Evolutionary conservation across 2,888 invertebrate genomes (phyloP), one percentile per base, ranked within the genome.

Genomic region (Melikaiella ostensackeni): DNA sequence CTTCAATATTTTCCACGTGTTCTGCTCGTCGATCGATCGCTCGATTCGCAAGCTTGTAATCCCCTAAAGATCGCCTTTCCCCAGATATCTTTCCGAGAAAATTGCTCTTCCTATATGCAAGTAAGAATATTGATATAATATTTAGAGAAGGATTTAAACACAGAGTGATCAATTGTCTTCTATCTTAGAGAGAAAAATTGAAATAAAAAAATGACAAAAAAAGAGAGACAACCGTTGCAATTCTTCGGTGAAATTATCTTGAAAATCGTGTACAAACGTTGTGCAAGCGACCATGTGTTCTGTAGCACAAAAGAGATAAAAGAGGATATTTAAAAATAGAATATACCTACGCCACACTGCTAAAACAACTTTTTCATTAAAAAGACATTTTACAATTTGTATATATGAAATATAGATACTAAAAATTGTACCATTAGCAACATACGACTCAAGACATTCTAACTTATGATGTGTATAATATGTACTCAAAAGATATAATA

Each of bases 361-460:
- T 82, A 80, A 77, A 80, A 77, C 74, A 79, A 81, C 80, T 83
- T 83, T 83, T 83, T 80, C 79, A 89, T 89, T 88, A 87, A 88
- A 84, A 84, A 87, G 79, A 85, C 84, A 89, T 90, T 90, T 90
- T 90, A 89, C 89, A 89, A 90, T 90, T 90, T 90, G 89, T 90
- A 90, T 85, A 90, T 90, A 89, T 87, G 85, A 88, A 89, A 78
- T 87, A 88, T 88, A 87, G 84, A 84, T 86, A 83, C 80, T 76
- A 77, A 80, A 79, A 75, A 81, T 80, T 80, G 81, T 80, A 82
- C 66, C 75, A 80, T 78, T 81, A 81, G 80, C 42, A 70, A 80
- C 64, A 79, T 75, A 78, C 35, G 59, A 38, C 66, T 66, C 66
- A 66, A 61, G 8, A 66, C 21, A 66, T 66, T 42, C 42, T 19